Percentiles rank a stretch among this genome's conserved stretches.
These are phyloP conservation scores for Apamea epomidion DNA, from an alignment of 2,888 invertebrate genomes.

Conservation along the genomic window DNA sequence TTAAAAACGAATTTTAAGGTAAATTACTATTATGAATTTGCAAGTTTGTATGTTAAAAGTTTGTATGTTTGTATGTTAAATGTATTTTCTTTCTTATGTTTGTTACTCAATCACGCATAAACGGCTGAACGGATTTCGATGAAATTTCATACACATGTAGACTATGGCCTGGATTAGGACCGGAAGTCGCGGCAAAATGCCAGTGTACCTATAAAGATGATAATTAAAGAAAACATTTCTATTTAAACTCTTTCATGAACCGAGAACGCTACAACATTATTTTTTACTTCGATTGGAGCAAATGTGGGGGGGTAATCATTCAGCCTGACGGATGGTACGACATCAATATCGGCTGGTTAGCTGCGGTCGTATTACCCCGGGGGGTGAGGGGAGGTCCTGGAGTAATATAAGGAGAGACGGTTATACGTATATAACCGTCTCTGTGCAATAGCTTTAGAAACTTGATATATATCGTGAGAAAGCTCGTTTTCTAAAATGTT, in stretches of 20 bases:
- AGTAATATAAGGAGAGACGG: neutral
- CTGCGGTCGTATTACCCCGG: neutral
- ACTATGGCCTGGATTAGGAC: neutral
- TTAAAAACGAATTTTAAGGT: too few species aligned
- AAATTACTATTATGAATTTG: too few species aligned
- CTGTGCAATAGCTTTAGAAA: slow-evolving; percentile 1
- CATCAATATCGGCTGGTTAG: neutral
- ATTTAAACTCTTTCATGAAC: neutral
- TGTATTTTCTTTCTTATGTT: too few species aligned
- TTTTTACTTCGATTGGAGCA: neutral
- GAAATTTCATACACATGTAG: neutral
- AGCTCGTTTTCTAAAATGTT: slow-evolving; percentile 7
- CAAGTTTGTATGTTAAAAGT: neutral
- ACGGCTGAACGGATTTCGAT: neutral
- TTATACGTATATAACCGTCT: too few species aligned
- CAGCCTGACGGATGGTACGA: neutral
- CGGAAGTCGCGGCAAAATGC: too few species aligned
- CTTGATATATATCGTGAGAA: neutral
- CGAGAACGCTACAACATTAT: neutral
- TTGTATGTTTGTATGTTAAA: neutral
- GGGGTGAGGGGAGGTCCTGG: neutral
- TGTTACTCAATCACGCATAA: neutral
- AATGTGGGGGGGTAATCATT: slow-evolving; percentile 15
- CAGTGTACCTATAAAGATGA: too few species aligned
- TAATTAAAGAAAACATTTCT: neutral